Evolutionary conservation across 2,888 invertebrate species (phyloP).

Genomic region (Netelia inedita): DNA sequence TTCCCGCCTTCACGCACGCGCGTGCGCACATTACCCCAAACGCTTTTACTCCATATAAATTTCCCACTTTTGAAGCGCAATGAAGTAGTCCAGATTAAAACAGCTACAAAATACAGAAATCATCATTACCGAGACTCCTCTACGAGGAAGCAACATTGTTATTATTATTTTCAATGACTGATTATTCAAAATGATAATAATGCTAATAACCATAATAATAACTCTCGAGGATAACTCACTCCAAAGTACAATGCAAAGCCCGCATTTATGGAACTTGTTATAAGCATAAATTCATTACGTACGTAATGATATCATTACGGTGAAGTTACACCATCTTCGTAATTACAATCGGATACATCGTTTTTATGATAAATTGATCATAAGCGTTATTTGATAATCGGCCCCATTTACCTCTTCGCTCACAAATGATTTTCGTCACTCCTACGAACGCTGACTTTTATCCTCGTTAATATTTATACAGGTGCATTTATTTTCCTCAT

Average conservation of each 20-base stretch:
- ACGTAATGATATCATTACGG: not conserved
- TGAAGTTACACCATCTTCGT: not conserved
- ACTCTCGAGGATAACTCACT: not conserved
- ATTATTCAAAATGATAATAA: not conserved
- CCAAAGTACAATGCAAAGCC: not conserved
- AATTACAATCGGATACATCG: not conserved
- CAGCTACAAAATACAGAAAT: too few relatives aligned
- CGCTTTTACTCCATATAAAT: too few relatives aligned
- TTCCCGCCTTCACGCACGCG: too few relatives aligned
- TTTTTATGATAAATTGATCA: not conserved
- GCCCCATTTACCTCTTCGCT: not conserved
- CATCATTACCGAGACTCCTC: too few relatives aligned
- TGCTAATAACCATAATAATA: not conserved
- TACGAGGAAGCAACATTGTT: not conserved
- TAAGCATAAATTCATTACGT: not conserved
- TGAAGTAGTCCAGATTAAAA: too few relatives aligned
- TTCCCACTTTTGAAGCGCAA: too few relatives aligned
- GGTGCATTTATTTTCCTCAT: too few relatives aligned
- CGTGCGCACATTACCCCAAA: too few relatives aligned
- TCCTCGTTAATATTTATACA: too few relatives aligned
- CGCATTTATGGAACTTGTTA: not conserved
- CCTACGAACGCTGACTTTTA: too few relatives aligned
- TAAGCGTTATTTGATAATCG: not conserved
- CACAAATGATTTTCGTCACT: not conserved
- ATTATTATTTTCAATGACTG: not conserved